Evolutionary conservation across 2,888 invertebrate genomes (phyloP), one percentile per base, ranked within the genome.

Genomic region (Elegia similella): DNA sequence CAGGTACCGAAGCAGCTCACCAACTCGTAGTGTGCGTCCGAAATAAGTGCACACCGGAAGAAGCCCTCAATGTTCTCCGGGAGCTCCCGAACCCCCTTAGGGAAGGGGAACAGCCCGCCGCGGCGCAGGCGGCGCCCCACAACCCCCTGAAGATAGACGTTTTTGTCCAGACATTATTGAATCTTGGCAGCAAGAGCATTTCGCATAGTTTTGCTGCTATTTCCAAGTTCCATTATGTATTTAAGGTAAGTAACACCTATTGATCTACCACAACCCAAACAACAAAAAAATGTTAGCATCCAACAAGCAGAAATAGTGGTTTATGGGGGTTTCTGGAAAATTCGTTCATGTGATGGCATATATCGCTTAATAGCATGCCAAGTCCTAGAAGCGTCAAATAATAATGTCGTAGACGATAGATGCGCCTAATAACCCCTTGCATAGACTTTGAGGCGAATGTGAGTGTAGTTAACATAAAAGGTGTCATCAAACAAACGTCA

Each of bases 181-280:
- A 98, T 81, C 92, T 99, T 59, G 99, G 98, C 38, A 96, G 97
- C 54, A 99, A 99, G 87, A 98, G 99, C 69, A 98, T 99, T 82
- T 98, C 98, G 60, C 99, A 99, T 80, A 98, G 98, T 70, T 99
- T 99, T 85, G 98, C 99, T 6, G 99, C 98, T n/a, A 96, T 99
- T 65, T 98, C 98, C 44, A 99, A 99, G 92, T 99, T 97, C 76
- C 96, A 97, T 84, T 95, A 96, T 78, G 97, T 97, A 2, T 97
- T 97, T 75, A 97, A 97, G 93, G 97, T 96, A 70, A 75, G 79
- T 72, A n/a, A n/a, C n/a, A n/a, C n/a, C n/a, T n/a, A n/a, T n/a
- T n/a, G n/a, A n/a, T n/a, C n/a, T n/a, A n/a, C n/a, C n/a, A n/a
- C n/a, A n/a, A n/a, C n/a, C n/a, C n/a, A n/a, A n/a, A n/a, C n/a